These are phyloP conservation scores for Agapetus fuscipes DNA, from an alignment of 2,888 invertebrate species.

Conservation along the genomic window DNA sequence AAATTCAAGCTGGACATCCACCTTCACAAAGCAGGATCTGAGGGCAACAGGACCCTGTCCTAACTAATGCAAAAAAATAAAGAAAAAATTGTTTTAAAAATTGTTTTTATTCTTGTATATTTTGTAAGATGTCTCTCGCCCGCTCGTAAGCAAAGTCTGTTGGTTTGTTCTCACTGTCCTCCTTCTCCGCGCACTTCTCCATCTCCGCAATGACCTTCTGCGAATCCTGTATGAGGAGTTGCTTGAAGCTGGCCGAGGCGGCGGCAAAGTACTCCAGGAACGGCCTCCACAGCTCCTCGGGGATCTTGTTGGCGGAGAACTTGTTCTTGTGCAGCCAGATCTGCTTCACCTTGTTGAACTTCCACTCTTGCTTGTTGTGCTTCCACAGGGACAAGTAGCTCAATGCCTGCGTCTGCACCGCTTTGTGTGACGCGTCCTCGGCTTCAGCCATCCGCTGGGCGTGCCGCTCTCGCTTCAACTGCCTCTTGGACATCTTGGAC, in stretches of 20 bases:
- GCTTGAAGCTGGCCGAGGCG: constrained; percentile 56
- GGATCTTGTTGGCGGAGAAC: constrained; percentile 49
- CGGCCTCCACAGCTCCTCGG: constrained; percentile 52
- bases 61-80: no score
- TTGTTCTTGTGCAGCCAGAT: constrained; percentile 65
- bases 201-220: constrained; percentile 53
- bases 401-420: constrained; percentile 50
- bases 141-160: constrained; percentile 44
- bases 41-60: no score
- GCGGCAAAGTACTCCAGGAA: constrained; percentile 63
- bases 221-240: constrained; percentile 51
- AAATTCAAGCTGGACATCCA: no score
- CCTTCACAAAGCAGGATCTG: no score
- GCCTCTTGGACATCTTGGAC: constrained; percentile 51
- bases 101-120: constrained; percentile 47
- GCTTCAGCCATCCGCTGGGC: constrained; percentile 46
- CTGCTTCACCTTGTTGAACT: constrained; percentile 70
- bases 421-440: constrained; percentile 42
- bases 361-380: constrained; percentile 59
- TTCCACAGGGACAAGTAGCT: constrained; percentile 68
- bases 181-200: constrained; percentile 43
- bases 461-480: constrained; percentile 54
- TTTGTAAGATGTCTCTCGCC: constrained; percentile 57
- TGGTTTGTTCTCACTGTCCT: constrained; percentile 31
- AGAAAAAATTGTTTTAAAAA: no score